These are phyloP conservation scores for Lynx canadensis DNA, from an alignment of 2,113 vertebrate genomes.

Conservation along the genomic window DNA sequence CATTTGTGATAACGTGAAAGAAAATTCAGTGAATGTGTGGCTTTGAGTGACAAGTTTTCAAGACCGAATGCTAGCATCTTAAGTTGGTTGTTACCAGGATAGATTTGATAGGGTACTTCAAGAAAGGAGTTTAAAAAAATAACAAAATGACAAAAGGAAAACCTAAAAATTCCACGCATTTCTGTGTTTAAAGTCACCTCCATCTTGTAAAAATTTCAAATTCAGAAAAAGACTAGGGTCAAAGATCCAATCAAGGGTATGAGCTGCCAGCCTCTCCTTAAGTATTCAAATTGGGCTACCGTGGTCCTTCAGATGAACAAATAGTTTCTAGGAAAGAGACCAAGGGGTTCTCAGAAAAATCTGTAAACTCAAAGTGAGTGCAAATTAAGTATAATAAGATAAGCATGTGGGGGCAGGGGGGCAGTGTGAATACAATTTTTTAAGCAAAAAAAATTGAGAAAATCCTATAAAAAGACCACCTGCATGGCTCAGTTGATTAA, in stretches of 20 bases:
- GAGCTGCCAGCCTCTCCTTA: neutral
- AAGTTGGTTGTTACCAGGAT: neutral
- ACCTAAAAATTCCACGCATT: neutral
- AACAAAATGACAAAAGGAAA: neutral
- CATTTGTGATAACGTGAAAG: neutral
- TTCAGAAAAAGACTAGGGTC: neutral
- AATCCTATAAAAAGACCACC: neutral
- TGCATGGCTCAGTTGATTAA: too few relatives aligned
- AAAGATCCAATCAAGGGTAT: neutral
- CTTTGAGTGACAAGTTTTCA: neutral
- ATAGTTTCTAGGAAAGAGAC: neutral
- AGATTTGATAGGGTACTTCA: neutral
- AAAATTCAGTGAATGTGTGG: neutral
- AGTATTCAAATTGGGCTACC: neutral
- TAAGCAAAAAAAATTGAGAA: neutral
- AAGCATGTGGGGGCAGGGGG: neutral
- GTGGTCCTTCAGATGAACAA: neutral
- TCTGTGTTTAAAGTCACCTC: neutral
- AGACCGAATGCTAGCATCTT: neutral
- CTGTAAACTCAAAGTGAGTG: neutral
- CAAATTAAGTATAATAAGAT: neutral
- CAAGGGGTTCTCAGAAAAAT: neutral
- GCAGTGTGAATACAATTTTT: neutral
- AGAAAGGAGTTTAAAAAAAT: neutral
- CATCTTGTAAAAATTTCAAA: conserved; percentile 12